These are phyloP conservation scores for Paedocypris micromegethes DNA, from an alignment of 2,797 vertebrate species.

Conservation along the genomic window DNA sequence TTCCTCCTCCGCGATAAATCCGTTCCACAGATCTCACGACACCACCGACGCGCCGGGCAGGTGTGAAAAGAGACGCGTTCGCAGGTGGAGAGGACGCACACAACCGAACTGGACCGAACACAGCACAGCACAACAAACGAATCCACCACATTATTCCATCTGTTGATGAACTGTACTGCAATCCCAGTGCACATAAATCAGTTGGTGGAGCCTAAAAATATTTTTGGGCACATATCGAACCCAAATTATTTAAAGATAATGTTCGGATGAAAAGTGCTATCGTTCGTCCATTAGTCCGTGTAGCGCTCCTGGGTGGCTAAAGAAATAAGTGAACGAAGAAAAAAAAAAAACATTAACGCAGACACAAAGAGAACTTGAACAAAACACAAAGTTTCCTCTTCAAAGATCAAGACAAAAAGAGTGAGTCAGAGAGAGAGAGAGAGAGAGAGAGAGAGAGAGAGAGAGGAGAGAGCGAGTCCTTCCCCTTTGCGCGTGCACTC, in stretches of 20 bases:
- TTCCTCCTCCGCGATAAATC: conserved; percentile 86
- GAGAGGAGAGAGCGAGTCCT: conserved; percentile 58
- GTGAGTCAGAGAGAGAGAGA: conserved; percentile 20
- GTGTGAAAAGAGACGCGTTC: conserved; percentile 61
- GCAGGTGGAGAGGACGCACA: conserved; percentile 63
- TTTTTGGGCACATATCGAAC: conserved; percentile 46
- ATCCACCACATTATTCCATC: conserved; percentile 56
- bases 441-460: conserved; percentile 28
- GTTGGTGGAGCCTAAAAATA: not conserved
- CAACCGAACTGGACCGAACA: conserved; percentile 47
- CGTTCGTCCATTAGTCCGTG: conserved; percentile 40
- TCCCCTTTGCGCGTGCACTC: conserved; percentile 69
- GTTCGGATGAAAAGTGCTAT: conserved; percentile 41
- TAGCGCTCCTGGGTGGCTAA: conserved; percentile 59
- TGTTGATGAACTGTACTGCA: conserved; percentile 48
- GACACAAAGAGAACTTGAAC: conserved; percentile 69
- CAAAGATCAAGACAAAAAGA: conserved; percentile 62
- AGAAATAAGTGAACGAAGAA: conserved; percentile 39
- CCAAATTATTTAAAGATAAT: conserved; percentile 42
- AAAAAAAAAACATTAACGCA: not conserved
- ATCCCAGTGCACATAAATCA: not conserved
- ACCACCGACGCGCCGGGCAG: conserved; percentile 68
- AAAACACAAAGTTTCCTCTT: conserved; percentile 79
- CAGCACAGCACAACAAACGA: conserved; percentile 55
- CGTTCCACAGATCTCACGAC: conserved; percentile 79